A percentile compares a stretch with the other conserved stretches of the same genome.
Conservation (phyloP, 92 coral and sea anemone species). For the Isaurus tuberculatus region DNA sequence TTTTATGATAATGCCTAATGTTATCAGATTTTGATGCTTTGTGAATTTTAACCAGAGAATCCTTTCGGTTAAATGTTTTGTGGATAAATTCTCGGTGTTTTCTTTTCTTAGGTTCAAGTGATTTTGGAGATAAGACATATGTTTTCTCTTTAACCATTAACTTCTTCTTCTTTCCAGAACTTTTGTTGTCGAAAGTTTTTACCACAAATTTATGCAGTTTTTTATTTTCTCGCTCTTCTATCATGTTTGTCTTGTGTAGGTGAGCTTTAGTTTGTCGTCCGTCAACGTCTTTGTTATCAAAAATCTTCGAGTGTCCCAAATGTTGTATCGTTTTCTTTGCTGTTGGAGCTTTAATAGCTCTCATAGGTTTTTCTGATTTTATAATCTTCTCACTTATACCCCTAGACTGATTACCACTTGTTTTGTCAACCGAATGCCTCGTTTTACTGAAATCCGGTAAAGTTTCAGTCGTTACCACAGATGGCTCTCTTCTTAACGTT, state of each 20-base stretch:
- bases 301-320: not conserved
- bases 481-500: conserved; percentile 1
- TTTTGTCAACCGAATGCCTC: not conserved
- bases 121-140: not conserved
- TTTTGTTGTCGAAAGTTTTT: not conserved
- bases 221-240: not conserved
- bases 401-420: not conserved
- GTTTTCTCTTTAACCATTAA: not conserved
- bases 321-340: not conserved
- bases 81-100: not conserved
- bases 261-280: not conserved
- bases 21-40: not conserved
- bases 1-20: not conserved
- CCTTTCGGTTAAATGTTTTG: not conserved
- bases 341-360: not conserved
- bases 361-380: not conserved
- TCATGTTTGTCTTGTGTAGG: not conserved
- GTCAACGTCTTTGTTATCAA: not conserved
- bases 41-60: not conserved
- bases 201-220: too few relatives aligned
- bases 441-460: not conserved
- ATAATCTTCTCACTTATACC: not conserved
- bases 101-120: not conserved
- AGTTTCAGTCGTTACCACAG: not conserved
- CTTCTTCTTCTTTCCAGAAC: not conserved